These are phyloP conservation scores for Heliconius hermathena DNA, from an alignment of 1,140 invertebrate species.

Conservation along the genomic window DNA sequence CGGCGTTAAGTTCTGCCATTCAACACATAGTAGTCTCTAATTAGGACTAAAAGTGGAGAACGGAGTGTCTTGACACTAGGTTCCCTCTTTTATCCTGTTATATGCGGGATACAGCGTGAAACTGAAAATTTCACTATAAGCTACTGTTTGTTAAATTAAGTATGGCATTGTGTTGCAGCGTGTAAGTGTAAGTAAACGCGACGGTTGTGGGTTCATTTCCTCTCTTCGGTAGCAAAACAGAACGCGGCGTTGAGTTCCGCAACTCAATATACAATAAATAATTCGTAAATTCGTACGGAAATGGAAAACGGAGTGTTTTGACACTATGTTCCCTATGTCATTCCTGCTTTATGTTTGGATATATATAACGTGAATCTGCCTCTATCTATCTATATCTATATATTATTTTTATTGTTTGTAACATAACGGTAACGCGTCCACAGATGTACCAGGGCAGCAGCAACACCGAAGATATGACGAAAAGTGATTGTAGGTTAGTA, in stretches of 20 bases:
- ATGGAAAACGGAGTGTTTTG: background rate
- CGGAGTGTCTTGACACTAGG: background rate
- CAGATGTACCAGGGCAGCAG: conserved; percentile 52
- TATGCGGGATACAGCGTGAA: too few species aligned
- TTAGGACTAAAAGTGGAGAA: background rate
- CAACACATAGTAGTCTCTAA: background rate
- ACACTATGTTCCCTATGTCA: background rate
- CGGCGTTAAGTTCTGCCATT: too few species aligned
- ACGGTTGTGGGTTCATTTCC: too few species aligned
- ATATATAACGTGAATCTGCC: background rate
- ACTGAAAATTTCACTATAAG: too few species aligned
- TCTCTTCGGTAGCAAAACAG: background rate
- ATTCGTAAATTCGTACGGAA: background rate
- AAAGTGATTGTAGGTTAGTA: conserved; percentile 32
- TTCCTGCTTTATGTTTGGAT: background rate
- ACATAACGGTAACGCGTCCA: conserved; percentile 9
- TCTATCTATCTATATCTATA: too few species aligned
- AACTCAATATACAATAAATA: background rate
- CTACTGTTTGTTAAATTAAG: too few species aligned
- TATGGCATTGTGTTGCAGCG: too few species aligned
- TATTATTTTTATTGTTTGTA: background rate
- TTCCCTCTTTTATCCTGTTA: too few species aligned
- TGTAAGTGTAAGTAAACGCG: too few species aligned
- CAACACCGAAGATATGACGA: conserved; percentile 38
- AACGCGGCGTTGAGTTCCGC: background rate